Evolutionary conservation across 2,888 invertebrate genomes (phyloP).

Genomic region (Xylophagus ater): DNA sequence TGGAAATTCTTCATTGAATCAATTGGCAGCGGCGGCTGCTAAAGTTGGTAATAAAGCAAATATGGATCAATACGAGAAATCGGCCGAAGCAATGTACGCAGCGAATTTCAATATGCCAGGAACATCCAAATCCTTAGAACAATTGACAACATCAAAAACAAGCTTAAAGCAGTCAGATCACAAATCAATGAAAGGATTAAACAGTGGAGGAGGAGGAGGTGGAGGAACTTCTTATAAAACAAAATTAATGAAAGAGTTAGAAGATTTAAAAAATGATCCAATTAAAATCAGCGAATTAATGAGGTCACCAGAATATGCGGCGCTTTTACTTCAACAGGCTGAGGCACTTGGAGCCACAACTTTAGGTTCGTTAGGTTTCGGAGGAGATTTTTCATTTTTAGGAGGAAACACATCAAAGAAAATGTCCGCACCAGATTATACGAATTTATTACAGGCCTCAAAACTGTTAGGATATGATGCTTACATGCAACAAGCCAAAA

Average conservation of each 20-base stretch:
- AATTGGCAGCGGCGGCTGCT: slow-evolving; percentile 34
- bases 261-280: slow-evolving; percentile 38
- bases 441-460: slow-evolving; percentile 35
- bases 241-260: slow-evolving; percentile 37
- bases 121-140: slow-evolving; percentile 20
- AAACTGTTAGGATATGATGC: slow-evolving; percentile 37
- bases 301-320: slow-evolving; percentile 38
- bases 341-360: slow-evolving; percentile 37
- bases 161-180: slow-evolving; percentile 9
- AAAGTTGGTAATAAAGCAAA: slow-evolving; percentile 29
- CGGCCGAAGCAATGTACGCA: slow-evolving; percentile 6
- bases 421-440: slow-evolving; percentile 34
- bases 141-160: slow-evolving; percentile 8
- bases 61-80: slow-evolving; percentile 8
- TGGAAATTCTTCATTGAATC: slow-evolving; percentile 33
- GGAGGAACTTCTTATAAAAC: slow-evolving; percentile 34
- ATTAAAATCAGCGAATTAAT: slow-evolving; percentile 38
- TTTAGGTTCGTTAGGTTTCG: slow-evolving; percentile 34
- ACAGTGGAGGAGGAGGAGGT: not conserved
- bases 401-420: slow-evolving; percentile 20
- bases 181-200: slow-evolving; percentile 4
- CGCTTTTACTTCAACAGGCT: slow-evolving; percentile 36
- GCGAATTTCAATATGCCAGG: slow-evolving; percentile 8
- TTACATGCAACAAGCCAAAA: slow-evolving; percentile 37
- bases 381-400: slow-evolving; percentile 33